A percentile compares a stretch with the other conserved stretches of the same genome.
These are phyloP conservation scores for Spatula clypeata DNA, from an alignment of 2,797 vertebrate genomes.

Conservation along the genomic window DNA sequence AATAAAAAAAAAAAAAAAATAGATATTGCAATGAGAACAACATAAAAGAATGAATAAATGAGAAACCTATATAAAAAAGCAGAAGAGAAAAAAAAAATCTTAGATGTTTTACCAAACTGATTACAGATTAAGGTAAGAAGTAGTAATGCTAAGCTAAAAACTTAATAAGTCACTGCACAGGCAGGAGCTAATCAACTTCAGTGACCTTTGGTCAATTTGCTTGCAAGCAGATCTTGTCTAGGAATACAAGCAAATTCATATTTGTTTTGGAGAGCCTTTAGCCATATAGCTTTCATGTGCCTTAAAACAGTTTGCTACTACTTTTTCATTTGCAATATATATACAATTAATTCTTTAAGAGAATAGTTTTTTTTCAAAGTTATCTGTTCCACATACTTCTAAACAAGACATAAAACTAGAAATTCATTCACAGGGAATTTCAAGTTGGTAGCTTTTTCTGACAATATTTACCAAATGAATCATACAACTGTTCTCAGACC, in stretches of 20 bases:
- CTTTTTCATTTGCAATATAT: not conserved
- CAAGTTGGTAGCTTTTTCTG: not conserved
- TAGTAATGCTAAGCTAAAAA: not conserved
- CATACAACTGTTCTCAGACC: not conserved
- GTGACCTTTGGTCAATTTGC: not conserved
- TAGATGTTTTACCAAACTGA: not conserved
- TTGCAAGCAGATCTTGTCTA: not conserved
- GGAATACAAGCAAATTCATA: not conserved
- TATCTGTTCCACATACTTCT: not conserved
- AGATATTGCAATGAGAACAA: not conserved
- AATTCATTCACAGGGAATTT: not conserved
- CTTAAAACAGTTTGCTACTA: not conserved
- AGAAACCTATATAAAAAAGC: not conserved
- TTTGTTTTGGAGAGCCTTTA: not conserved
- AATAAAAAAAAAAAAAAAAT: not conserved
- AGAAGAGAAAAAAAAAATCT: not conserved
- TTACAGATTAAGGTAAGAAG: not conserved
- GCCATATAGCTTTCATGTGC: too few species aligned
- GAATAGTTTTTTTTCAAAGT: not conserved
- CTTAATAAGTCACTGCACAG: accelerated
- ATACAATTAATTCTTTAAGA: not conserved
- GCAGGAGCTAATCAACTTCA: not conserved
- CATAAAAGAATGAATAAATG: not conserved
- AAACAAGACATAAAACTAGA: not conserved
- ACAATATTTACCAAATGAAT: not conserved